Conservation (phyloP, 2,888 invertebrate species). For the Trichogramma evanescens region DNA sequence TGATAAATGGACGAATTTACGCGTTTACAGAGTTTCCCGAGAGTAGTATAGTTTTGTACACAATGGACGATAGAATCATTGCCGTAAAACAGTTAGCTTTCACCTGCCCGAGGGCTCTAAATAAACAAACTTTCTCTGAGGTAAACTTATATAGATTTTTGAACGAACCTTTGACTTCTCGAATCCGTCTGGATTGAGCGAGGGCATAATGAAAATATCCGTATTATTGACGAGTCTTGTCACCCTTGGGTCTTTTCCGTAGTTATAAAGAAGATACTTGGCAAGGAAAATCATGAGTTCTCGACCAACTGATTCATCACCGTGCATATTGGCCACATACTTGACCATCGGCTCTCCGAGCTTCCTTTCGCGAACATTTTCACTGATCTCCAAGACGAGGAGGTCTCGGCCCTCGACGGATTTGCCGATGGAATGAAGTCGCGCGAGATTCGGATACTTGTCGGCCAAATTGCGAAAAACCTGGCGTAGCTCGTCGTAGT, state of each 20-base stretch:
- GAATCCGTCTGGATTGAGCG: conserved; percentile 96
- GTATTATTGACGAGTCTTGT: conserved; percentile 75
- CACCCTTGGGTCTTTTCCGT: conserved; percentile 62
- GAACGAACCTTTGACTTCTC: conserved; percentile 66
- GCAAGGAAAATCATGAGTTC: conserved; percentile 77
- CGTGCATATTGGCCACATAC: conserved; percentile 94
- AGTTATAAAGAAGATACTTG: conserved; percentile 73
- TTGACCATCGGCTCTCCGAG: conserved; percentile 81
- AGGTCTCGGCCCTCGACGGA: conserved; percentile 76
- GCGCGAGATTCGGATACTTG: conserved; percentile 63
- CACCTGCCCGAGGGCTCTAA: not conserved
- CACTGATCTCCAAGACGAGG: conserved; percentile 73
- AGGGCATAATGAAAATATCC: conserved; percentile 92
- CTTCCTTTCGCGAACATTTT: conserved; percentile 58
- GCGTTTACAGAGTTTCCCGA: too few species aligned
- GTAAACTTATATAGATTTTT: not conserved
- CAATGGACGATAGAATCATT: not conserved
- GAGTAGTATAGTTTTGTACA: not conserved
- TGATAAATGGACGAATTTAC: too few species aligned
- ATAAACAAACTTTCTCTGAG: not conserved
- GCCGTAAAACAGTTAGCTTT: not conserved
- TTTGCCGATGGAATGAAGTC: conserved; percentile 71
- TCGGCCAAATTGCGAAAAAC: conserved; percentile 58
- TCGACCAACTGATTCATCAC: conserved; percentile 85
- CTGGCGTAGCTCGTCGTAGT: conserved; percentile 64